A percentile compares a stretch with the other conserved stretches of the same genome.
These are phyloP conservation scores for Rissa tridactyla DNA, from an alignment of 2,113 vertebrate species.

Conservation along the genomic window DNA sequence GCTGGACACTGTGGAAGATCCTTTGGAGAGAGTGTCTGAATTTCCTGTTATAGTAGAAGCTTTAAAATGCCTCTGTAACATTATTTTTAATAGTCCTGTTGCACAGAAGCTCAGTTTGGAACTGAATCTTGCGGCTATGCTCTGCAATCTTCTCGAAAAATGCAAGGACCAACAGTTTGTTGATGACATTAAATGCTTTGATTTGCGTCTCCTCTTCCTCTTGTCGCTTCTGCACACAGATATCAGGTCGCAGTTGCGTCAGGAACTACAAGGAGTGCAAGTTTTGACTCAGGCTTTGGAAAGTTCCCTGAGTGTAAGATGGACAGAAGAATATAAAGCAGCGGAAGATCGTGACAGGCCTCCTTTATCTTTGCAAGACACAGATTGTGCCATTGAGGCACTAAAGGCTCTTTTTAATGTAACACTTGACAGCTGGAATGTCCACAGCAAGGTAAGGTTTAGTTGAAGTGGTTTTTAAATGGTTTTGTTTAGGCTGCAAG, in stretches of 20 bases:
- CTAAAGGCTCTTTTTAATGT: constrained; percentile 97
- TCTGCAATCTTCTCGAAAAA: constrained; percentile 83
- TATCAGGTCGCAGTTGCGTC: constrained; percentile 80
- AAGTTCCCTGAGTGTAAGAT: constrained; percentile 86
- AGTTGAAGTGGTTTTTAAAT: neutral
- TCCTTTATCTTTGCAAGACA: constrained; percentile 84
- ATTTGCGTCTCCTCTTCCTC: constrained; percentile 93
- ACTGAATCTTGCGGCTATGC: constrained; percentile 84
- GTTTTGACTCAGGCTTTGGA: constrained; percentile 90
- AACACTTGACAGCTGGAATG: constrained; percentile 86
- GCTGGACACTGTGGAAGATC: constrained; percentile 73
- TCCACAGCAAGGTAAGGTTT: constrained; percentile 86
- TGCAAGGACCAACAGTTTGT: constrained; percentile 73
- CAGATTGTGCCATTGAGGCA: constrained; percentile 90
- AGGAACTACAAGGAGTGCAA: constrained; percentile 83
- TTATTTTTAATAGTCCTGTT: constrained; percentile 91
- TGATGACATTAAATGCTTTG: constrained; percentile 92
- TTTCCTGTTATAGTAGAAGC: constrained; percentile 92
- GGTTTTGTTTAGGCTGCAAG: neutral
- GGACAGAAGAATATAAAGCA: constrained; percentile 87
- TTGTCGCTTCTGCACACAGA: constrained; percentile 90
- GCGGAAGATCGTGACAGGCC: constrained; percentile 74
- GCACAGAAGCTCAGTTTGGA: constrained; percentile 93
- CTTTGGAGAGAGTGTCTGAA: constrained; percentile 75
- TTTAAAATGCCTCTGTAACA: constrained; percentile 96